Evolutionary conservation across 2,113 vertebrate species (phyloP), one percentile per base, ranked within the genome.

Genomic region (Xyrauchen texanus): DNA sequence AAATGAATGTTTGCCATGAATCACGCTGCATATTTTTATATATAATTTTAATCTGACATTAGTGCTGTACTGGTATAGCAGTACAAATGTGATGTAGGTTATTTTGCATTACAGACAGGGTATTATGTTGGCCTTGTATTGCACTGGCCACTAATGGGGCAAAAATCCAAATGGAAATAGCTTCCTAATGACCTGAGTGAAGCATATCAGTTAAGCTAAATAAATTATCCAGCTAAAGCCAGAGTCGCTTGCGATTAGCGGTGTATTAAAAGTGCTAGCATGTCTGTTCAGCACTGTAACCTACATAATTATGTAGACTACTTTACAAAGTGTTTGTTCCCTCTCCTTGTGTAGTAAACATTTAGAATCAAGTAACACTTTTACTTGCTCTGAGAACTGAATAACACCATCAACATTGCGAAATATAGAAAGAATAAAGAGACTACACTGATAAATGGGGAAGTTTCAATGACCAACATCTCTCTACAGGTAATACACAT

Each of bases 161-260:
- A 89, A 88, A 82, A 86, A 86, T 85, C 88, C 88, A 34, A 90
- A 91, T 92, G 89, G 90, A 91, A 90, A 92, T 91, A 81, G 88
- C 90, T 87, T 92, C 85, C 86, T 92, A 92, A 92, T 91, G 90
- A 92, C 91, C 85, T 90, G 83, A 92, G 87, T 87, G 83, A 90
- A 87, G 86, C 86, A 89, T 88, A 92, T 92, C 90, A 89, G 77
- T 84, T 86, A 91, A 91, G 84, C 83, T 91, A 91, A 92, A 91
- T 87, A 88, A 87, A 92, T 92, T 91, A 91, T 85, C 77, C 82
- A 64, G 68, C 87, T 90, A 91, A 90, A 88, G 90, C 87, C 86
- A 90, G 87, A 85, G 86, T 89, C 88, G 90, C 90, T 86, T 89
- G 86, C 82, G 88, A 91, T 91, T 88, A 90, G 87, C 78, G 4